Evolutionary conservation across 2,797 vertebrate genomes (phyloP), one percentile per base, ranked within the genome.

Genomic region (Chaetophractus vellerosus): DNA sequence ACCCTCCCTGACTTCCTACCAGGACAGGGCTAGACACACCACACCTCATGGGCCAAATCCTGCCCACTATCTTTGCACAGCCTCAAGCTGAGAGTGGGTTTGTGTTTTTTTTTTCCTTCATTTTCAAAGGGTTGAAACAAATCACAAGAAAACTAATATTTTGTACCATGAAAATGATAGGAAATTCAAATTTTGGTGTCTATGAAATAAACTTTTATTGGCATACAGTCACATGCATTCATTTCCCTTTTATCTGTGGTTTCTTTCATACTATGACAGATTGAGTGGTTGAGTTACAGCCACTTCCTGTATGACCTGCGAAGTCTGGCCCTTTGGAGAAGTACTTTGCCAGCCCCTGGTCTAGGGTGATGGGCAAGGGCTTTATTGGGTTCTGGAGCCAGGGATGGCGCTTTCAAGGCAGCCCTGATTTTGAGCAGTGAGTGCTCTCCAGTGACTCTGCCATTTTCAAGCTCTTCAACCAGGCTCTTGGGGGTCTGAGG

Each of bases 61-160:
- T 83, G 41, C 28, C 21, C 16, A 6, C 24, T 55, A 9, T 69
- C 1, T 84, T 63, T 74, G 9, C 50, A 36, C 12, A 8, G 31
- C 10, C n/a, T n/a, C 18, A 24, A 90, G 31, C 23, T 55, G n/a
- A 36, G 23, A 61, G 45, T 55, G 28, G 18, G n/a, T 81, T 9
- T n/a, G 52, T 85, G 45, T 45, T 8, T 45, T 45, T 45, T 45
- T 8, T 48, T 38, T 76, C 75, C 52, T 38, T 5, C 41, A 66
- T 83, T 41, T 74, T 79, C n/a, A 89, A 85, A 69, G 36, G 52
- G 10, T 36, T 45, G 28, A 28, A 86, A 55, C 31, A 82, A 87
- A 57, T 87, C 33, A 61, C 87, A 90, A 52, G 24, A 80, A 80
- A 28, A 57, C 41, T 52, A 79, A 48, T 68, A 71, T 83, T 92